Evolutionary conservation across 2,797 vertebrate species (phyloP), one percentile per base, ranked within the genome.

Genomic region (Ciconia nigra): DNA sequence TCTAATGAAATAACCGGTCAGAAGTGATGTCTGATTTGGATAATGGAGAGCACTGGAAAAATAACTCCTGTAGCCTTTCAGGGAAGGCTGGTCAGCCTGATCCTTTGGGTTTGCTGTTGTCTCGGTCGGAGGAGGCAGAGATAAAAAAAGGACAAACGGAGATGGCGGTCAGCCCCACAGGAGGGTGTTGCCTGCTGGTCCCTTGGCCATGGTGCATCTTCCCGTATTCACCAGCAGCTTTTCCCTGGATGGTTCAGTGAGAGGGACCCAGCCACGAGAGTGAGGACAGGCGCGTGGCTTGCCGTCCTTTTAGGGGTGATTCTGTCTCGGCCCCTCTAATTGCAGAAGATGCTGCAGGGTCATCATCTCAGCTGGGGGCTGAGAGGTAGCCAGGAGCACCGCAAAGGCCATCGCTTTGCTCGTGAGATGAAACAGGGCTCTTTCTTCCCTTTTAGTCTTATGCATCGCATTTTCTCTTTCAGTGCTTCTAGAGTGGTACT

Each of bases 201-300:
- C 49, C 63, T 35, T 0, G 1, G 28, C 44, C 3, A 0, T 1
- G 7, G 25, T 15, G 4, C 20, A 0, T 11, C n/a, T 82, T n/a
- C 39, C 18, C 2, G 1, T 13, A 2, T n/a, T 39, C 22, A 2
- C 52, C 59, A 46, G 25, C 42, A 74, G 66, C 47, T 78, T 76
- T 63, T 55, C 35, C 52, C 19, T 29, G 52, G 20, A 0, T 51
- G 61, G 33, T 19, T 66, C 57, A 10, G 21, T 7, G 25, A 13
- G 25, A 54, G 15, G 19, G 24, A 44, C 12, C 3, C n/a, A 54
- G 26, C 20, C 46, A 7, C 0, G 0, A 24, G 15, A 42, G 37
- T 0, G 1, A 39, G 63, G 55, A 31, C n/a, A 51, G 35, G 62
- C 39, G 0, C 3, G 5, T 0, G 3, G 4, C 13, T 10, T 46